Conservation (phyloP, 2,113 vertebrate genomes). For the Oncorhynchus keta region DNA sequence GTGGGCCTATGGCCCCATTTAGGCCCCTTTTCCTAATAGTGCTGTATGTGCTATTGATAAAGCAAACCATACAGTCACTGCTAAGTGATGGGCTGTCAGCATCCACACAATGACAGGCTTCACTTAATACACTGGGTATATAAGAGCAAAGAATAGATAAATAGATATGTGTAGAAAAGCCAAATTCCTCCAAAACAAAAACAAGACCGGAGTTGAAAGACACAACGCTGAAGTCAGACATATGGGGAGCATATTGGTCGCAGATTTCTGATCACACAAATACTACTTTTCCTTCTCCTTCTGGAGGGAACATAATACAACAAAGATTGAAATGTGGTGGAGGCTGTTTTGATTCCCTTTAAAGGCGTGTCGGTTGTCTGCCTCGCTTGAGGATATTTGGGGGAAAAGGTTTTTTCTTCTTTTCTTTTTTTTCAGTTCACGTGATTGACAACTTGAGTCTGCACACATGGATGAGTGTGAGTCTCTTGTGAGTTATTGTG, state of each 20-base stretch:
- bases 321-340: slow-evolving; percentile 67
- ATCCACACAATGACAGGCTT: slow-evolving; percentile 17
- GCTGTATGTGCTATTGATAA: slow-evolving; percentile 37
- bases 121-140: slow-evolving; percentile 15
- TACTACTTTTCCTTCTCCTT: slow-evolving; percentile 36
- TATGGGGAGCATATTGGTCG: slow-evolving; percentile 72
- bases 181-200: slow-evolving; percentile 50
- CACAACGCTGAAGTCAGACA: slow-evolving; percentile 49
- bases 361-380: slow-evolving; percentile 61
- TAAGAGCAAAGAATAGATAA: slow-evolving; percentile 32
- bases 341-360: slow-evolving; percentile 65
- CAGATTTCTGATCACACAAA: slow-evolving; percentile 52
- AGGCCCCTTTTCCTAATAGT: slow-evolving; percentile 28
- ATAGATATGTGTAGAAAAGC: slow-evolving; percentile 47
- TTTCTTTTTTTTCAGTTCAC: slow-evolving; percentile 56
- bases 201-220: slow-evolving; percentile 52
- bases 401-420: slow-evolving; percentile 28
- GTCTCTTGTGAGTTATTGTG: slow-evolving; percentile 44
- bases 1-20: slow-evolving; percentile 8
- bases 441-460: slow-evolving; percentile 62
- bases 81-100: slow-evolving; percentile 57
- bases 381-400: slow-evolving; percentile 47
- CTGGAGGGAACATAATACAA: slow-evolving; percentile 46
- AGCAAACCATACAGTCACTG: slow-evolving; percentile 41
- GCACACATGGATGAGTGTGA: slow-evolving; percentile 55